phyloP scores from a whole-genome alignment of 2,113 vertebrate species.

The Anseranas semipalmata region DNA sequence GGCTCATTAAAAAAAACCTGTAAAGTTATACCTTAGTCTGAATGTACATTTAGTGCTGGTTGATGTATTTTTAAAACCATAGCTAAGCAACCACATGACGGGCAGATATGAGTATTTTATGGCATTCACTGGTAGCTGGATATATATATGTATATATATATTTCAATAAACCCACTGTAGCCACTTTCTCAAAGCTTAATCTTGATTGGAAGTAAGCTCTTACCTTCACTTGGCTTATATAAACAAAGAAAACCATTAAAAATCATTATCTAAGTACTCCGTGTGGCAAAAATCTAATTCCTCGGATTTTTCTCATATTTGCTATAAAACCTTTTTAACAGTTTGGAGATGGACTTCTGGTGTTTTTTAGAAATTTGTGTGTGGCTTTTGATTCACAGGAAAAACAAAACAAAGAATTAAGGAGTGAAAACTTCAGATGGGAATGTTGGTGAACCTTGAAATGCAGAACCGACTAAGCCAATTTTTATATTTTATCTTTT shows the following conservation, averaged over 20 bases:
- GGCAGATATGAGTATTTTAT: background rate
- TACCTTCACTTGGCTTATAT: background rate
- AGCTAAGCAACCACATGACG: background rate
- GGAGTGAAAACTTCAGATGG: background rate
- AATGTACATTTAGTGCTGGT: background rate
- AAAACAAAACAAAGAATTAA: background rate
- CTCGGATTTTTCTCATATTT: background rate
- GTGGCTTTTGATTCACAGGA: background rate
- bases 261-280: background rate
- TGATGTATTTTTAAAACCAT: slow-evolving; percentile 16
- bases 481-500: background rate
- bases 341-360: background rate
- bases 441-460: background rate
- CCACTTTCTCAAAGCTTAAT: background rate
- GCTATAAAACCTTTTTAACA: background rate
- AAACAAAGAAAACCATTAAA: background rate
- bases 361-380: background rate
- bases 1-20: background rate
- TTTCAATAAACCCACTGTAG: background rate
- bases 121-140: background rate
- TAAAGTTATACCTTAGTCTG: background rate
- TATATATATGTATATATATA: background rate
- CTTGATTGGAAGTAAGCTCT: background rate
- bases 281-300: background rate
- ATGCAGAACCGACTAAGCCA: background rate